These are phyloP conservation scores for Clytia hemisphaerica DNA, from an alignment of 30 jellyfish, hydroid and myxozoan genomes.

Conservation along the genomic window DNA sequence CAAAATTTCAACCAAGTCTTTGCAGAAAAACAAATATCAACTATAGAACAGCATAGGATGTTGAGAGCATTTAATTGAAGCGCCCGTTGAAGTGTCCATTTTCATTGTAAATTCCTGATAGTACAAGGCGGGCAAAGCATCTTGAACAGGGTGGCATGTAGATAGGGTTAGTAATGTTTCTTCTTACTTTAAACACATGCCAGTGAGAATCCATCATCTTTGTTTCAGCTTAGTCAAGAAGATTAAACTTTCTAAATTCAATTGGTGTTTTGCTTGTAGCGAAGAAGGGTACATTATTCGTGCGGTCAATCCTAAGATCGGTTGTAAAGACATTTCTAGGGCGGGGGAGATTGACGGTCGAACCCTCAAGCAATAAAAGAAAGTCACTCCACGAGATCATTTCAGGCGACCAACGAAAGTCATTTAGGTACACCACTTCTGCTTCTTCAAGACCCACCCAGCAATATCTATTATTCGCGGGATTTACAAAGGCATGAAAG, in stretches of 20 bases:
- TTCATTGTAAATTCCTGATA: neutral
- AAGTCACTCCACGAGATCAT: constrained; percentile 32
- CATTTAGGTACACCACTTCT: constrained; percentile 25
- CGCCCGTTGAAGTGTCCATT: neutral
- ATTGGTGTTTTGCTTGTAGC: constrained; percentile 26
- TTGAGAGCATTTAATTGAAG: too few relatives aligned
- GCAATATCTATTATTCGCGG: constrained; percentile 34
- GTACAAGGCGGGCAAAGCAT: neutral
- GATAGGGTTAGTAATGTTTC: too few relatives aligned
- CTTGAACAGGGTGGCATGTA: neutral
- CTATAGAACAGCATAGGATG: too few relatives aligned
- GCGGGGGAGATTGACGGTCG: constrained; percentile 37
- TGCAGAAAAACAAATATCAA: too few relatives aligned
- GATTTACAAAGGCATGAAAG: constrained; percentile 22
- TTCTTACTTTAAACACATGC: too few relatives aligned
- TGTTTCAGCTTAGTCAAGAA: constrained; percentile 17
- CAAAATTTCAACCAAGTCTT: too few relatives aligned
- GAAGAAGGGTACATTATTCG: constrained; percentile 20
- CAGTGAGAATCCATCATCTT: constrained; percentile 38
- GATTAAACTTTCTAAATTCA: neutral
- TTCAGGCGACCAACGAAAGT: constrained; percentile 43
- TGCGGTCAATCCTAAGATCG: neutral
- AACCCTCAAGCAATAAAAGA: constrained; percentile 29
- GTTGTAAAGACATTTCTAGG: constrained; percentile 25
- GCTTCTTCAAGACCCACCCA: constrained; percentile 38